phyloP scores from a whole-genome alignment of 1,140 invertebrate species.

The Pseudomyrmex cubaensis region DNA sequence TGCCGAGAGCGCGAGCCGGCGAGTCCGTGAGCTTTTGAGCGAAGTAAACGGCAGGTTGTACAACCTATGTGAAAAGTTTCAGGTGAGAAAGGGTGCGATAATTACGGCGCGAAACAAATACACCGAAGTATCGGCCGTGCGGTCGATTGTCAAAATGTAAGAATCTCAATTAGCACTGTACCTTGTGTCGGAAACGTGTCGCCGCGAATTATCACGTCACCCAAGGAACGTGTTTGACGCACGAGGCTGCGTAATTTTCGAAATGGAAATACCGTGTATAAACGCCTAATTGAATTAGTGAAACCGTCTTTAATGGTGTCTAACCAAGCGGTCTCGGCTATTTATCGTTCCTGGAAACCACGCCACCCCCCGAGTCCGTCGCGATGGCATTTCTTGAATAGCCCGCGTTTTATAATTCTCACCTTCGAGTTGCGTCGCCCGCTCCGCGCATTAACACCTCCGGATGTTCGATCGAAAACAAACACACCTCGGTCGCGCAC shows the following conservation, averaged over 20 bases:
- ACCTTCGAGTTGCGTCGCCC: slow-evolving; percentile 62
- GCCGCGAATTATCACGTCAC: slow-evolving; percentile 60
- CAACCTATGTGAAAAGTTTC: slow-evolving; percentile 77
- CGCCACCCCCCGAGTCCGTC: slow-evolving; percentile 41
- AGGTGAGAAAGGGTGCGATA: slow-evolving; percentile 71
- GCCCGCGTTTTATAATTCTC: slow-evolving; percentile 71
- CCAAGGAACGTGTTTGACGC: background rate
- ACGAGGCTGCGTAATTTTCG: slow-evolving; percentile 52
- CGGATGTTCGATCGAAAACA: slow-evolving; percentile 70
- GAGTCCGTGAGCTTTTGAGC: slow-evolving; percentile 80
- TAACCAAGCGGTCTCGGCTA: slow-evolving; percentile 30
- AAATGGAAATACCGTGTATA: slow-evolving; percentile 68
- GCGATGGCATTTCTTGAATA: slow-evolving; percentile 66
- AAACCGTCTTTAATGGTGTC: slow-evolving; percentile 47
- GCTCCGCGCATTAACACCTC: slow-evolving; percentile 73
- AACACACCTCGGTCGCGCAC: slow-evolving; percentile 59
- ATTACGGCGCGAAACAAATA: background rate
- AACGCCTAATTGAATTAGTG: slow-evolving; percentile 75
- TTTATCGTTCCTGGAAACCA: slow-evolving; percentile 62
- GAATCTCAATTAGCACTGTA: slow-evolving; percentile 56
- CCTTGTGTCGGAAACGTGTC: slow-evolving; percentile 8
- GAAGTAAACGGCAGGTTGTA: slow-evolving; percentile 75
- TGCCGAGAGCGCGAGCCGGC: slow-evolving; percentile 82
- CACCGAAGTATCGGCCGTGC: slow-evolving; percentile 4
- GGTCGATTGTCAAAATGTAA: background rate